phyloP scores from a whole-genome alignment of 2,113 vertebrate species.

The Grantiella picta region DNA sequence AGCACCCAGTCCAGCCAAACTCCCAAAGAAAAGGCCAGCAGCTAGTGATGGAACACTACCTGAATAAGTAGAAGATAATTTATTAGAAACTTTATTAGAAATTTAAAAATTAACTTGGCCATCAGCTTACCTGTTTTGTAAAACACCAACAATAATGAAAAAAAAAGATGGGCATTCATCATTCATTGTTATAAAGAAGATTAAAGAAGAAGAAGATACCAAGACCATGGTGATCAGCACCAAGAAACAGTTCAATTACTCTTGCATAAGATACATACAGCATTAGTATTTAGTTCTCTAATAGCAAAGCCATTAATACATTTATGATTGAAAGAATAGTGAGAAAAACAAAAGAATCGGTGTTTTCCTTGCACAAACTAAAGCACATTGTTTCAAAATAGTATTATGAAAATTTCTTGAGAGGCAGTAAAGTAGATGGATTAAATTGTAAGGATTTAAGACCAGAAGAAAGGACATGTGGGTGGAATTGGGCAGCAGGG shows the following conservation, averaged over 20 bases:
- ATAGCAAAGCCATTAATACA: neutral
- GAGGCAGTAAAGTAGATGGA: neutral
- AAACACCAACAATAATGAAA: neutral
- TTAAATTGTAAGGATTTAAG: neutral
- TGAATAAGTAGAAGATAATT: neutral
- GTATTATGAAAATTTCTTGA: neutral
- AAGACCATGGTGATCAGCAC: neutral
- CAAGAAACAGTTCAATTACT: neutral
- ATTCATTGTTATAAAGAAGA: neutral
- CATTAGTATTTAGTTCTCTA: neutral
- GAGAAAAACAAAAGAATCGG: neutral
- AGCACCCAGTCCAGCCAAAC: constrained; percentile 89
- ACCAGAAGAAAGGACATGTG: neutral
- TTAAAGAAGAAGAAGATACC: neutral
- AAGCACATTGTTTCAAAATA: neutral
- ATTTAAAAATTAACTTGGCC: neutral
- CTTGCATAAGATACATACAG: neutral
- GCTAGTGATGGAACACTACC: constrained; percentile 92
- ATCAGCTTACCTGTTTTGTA: neutral
- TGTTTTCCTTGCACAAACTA: neutral
- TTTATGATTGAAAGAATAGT: neutral
- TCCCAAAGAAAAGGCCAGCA: constrained; percentile 90
- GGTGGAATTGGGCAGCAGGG: neutral
- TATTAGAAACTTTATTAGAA: neutral
- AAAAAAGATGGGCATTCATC: neutral